These are phyloP conservation scores for Chlorops oryzae DNA, from an alignment of 1,140 invertebrate species.

Conservation along the genomic window DNA sequence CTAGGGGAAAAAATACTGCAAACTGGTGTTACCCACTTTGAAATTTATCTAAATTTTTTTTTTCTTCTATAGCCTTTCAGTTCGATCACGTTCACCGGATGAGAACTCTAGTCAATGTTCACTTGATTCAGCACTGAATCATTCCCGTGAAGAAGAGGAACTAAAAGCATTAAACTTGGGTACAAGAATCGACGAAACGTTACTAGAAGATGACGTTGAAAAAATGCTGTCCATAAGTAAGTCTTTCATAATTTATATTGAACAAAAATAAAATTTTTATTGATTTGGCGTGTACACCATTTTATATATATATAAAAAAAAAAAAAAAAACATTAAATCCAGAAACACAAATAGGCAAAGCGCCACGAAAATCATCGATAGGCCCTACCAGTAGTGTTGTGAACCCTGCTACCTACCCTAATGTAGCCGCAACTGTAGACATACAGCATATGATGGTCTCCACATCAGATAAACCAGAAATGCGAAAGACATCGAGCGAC, in stretches of 20 bases:
- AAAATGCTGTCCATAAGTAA: conserved; percentile 8
- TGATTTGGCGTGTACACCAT: conserved; percentile 6
- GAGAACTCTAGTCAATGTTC: conserved; percentile 70
- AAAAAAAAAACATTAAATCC: conserved; percentile 5
- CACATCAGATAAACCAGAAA: conserved; percentile 30
- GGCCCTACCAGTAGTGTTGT: too few relatives aligned
- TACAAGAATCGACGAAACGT: conserved; percentile 9
- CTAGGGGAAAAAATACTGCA: neutral
- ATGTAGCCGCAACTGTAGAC: too few relatives aligned
- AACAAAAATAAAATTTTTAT: conserved; percentile 1
- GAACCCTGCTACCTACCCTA: too few relatives aligned
- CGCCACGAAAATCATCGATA: too few relatives aligned
- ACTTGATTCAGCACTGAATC: conserved; percentile 75
- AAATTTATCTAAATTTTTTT: too few relatives aligned
- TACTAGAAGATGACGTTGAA: conserved; percentile 17
- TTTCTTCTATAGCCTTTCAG: conserved; percentile 50
- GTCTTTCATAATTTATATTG: neutral
- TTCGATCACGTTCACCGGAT: conserved; percentile 60
- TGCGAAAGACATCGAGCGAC: conserved; percentile 27
- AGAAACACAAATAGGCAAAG: conserved; percentile 9
- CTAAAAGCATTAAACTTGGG: conserved; percentile 49
- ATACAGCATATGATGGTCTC: too few relatives aligned
- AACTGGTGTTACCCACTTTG: too few relatives aligned
- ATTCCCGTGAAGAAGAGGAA: conserved; percentile 71
- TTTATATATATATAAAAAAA: neutral